phyloP scores from a whole-genome alignment of 2,113 vertebrate genomes.

The Rhea americana region DNA sequence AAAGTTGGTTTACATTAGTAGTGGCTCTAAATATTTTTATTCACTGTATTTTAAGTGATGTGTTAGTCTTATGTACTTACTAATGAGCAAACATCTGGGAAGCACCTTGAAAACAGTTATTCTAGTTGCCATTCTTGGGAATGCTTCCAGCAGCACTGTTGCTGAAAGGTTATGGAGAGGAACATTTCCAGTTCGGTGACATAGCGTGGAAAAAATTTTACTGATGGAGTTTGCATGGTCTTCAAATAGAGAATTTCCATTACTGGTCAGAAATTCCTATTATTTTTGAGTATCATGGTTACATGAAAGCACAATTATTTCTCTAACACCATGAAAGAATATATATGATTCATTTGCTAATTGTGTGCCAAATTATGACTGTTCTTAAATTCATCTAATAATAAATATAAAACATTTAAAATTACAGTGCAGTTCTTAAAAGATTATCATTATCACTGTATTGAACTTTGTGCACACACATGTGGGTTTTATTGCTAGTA shows the following conservation, averaged over 20 bases:
- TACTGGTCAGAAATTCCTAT: neutral
- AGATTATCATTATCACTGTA: constrained; percentile 3
- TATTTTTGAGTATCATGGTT: neutral
- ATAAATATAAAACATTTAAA: constrained; percentile 36
- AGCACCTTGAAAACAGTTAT: neutral
- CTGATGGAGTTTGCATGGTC: neutral
- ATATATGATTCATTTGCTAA: constrained; percentile 6
- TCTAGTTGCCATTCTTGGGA: neutral
- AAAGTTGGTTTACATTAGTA: neutral
- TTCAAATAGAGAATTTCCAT: neutral
- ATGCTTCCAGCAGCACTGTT: neutral
- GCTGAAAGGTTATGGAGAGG: neutral
- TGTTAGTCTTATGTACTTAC: neutral
- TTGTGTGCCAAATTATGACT: constrained; percentile 22
- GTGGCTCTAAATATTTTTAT: neutral
- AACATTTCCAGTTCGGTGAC: neutral
- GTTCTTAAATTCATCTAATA: constrained; percentile 30
- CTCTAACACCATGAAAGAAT: neutral
- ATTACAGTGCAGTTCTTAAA: constrained; percentile 37
- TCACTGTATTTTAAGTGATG: neutral
- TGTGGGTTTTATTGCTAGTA: constrained; percentile 9
- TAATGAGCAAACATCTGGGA: neutral
- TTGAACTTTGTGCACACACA: constrained; percentile 11
- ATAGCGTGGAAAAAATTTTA: neutral
- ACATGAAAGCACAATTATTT: constrained; percentile 16